phyloP scores from a whole-genome alignment of 1,140 invertebrate genomes.

The Nasonia giraulti region DNA sequence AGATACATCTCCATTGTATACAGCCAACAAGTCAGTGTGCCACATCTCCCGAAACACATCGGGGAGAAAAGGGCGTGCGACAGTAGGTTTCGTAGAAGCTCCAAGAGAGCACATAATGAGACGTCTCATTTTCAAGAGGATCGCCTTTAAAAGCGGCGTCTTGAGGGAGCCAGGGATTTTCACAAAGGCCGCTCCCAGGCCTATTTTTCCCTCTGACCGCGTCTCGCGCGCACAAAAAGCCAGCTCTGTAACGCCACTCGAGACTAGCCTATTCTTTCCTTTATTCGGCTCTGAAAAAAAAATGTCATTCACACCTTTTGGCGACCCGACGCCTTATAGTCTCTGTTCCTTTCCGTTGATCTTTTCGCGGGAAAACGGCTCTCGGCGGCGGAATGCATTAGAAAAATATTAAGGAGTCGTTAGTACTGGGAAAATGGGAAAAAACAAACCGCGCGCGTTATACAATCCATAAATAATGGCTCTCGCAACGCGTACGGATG shows the following conservation, averaged over 20 bases:
- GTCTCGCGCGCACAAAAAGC: not conserved
- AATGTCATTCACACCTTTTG: not conserved
- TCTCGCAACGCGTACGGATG: no score
- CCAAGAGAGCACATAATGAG: conserved; percentile 38
- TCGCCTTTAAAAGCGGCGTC: conserved; percentile 6
- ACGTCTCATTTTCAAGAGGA: conserved; percentile 44
- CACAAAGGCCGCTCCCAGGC: conserved; percentile 17
- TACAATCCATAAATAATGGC: not conserved
- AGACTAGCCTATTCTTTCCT: conserved; percentile 15
- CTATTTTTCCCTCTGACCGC: conserved; percentile 35
- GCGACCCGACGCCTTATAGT: not conserved
- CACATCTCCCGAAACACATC: not conserved
- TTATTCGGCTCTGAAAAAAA: conserved; percentile 13
- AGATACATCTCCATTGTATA: no score
- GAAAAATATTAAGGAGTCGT: no score
- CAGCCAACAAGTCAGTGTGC: not conserved
- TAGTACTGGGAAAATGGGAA: no score
- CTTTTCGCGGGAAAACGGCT: no score
- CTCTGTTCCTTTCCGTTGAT: not conserved
- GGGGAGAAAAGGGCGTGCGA: conserved; percentile 35
- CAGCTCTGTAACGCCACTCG: conserved; percentile 16
- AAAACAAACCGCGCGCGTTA: not conserved
- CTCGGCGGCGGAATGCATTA: no score
- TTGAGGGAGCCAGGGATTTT: conserved; percentile 15
- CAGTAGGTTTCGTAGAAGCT: conserved; percentile 35